Conservation (phyloP, 2,888 invertebrate species). For the Phasia obesa region DNA sequence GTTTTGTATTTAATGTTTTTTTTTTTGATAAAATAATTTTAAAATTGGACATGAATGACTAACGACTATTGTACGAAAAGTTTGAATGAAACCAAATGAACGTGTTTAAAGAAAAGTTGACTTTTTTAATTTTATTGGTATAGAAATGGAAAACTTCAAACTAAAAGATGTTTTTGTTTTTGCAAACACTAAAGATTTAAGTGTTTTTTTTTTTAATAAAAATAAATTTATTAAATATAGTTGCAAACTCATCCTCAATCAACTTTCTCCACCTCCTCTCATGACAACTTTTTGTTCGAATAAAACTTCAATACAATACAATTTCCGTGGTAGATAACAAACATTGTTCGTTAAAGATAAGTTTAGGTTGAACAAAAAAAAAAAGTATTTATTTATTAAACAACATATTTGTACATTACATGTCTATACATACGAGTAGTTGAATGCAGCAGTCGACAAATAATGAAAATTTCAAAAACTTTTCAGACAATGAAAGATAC, state of each 20-base stretch:
- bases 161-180: background rate
- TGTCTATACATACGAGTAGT: background rate
- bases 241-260: conserved; percentile 3
- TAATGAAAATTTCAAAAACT: conserved; percentile 36
- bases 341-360: conserved; percentile 54
- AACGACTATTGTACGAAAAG: background rate
- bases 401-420: background rate
- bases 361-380: conserved; percentile 41
- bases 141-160: background rate
- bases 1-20: conserved; percentile 7
- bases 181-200: background rate
- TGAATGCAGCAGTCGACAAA: conserved; percentile 6
- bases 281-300: background rate
- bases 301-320: conserved; percentile 44
- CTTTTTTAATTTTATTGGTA: conserved; percentile 11
- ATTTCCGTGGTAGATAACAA: conserved; percentile 65
- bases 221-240: background rate
- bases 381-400: conserved; percentile 1
- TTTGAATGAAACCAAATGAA: background rate
- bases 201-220: background rate
- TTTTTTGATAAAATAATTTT: conserved; percentile 1
- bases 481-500: conserved; percentile 39
- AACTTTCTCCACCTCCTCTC: conserved; percentile 15
- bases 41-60: background rate
- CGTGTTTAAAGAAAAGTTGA: conserved; percentile 31